phyloP scores from a whole-genome alignment of 2,113 vertebrate species.

The Mugil cephalus region DNA sequence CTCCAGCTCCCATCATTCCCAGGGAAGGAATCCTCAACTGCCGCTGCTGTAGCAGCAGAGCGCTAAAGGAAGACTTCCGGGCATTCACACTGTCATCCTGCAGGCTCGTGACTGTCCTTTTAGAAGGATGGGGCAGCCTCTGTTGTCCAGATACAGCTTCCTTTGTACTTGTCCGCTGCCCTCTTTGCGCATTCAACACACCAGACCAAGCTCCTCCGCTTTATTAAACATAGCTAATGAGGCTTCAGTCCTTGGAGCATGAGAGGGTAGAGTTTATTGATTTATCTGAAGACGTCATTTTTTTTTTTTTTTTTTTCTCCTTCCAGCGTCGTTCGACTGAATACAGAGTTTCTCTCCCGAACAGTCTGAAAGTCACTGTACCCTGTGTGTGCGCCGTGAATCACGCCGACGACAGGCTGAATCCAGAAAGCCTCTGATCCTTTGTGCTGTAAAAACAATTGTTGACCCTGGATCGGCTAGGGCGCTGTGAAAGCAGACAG shows the following conservation, averaged over 20 bases:
- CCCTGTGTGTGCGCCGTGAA: slow-evolving; percentile 13
- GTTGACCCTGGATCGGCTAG: slow-evolving; percentile 50
- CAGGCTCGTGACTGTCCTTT: slow-evolving; percentile 56
- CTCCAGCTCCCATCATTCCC: slow-evolving; percentile 67
- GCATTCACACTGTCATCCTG: slow-evolving; percentile 55
- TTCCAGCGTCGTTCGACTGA: slow-evolving; percentile 19
- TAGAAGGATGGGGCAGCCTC: slow-evolving; percentile 27
- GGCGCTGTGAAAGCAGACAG: slow-evolving; percentile 39
- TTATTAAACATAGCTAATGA: slow-evolving; percentile 65
- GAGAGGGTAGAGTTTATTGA: slow-evolving; percentile 43
- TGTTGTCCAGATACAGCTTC: slow-evolving; percentile 40
- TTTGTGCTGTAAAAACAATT: slow-evolving; percentile 47
- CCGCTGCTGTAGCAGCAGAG: slow-evolving; percentile 68
- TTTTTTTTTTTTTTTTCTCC: slow-evolving; percentile 39
- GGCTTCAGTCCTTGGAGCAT: slow-evolving; percentile 40
- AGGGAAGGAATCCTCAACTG: slow-evolving; percentile 68
- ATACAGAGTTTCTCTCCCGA: slow-evolving; percentile 20
- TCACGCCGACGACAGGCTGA: slow-evolving; percentile 32
- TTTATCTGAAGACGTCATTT: slow-evolving; percentile 42
- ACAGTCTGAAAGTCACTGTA: slow-evolving; percentile 44
- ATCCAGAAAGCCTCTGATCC: slow-evolving; percentile 46
- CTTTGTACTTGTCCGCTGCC: slow-evolving; percentile 28
- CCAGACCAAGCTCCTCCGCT: slow-evolving; percentile 16
- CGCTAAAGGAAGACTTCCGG: slow-evolving; percentile 86
- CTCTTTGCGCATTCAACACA: slow-evolving; percentile 34